These are phyloP conservation scores for human DNA, from an alignment of 2,113 vertebrate species.

Conservation along the genomic window GRCh38 chrX:128618501-128619000, in stretches of 20 bases:
- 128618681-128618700: background rate
- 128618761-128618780: background rate
- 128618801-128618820: background rate
- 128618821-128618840: background rate
- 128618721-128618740: background rate
- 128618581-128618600: background rate
- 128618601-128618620: background rate
- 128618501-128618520: background rate
- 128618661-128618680: background rate
- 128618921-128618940: background rate
- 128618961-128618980: background rate
- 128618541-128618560: background rate
- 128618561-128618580: background rate
- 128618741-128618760: background rate
- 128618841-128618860: constrained; percentile 31
- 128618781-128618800: background rate
- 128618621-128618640: background rate
- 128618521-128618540: background rate
- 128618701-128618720: background rate
- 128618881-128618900: background rate
- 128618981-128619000: background rate
- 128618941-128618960: background rate
- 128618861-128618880: background rate
- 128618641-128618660: background rate
- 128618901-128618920: background rate